Evolutionary conservation across 2,797 vertebrate genomes (phyloP).

Genomic region (Smutsia gigantea): DNA sequence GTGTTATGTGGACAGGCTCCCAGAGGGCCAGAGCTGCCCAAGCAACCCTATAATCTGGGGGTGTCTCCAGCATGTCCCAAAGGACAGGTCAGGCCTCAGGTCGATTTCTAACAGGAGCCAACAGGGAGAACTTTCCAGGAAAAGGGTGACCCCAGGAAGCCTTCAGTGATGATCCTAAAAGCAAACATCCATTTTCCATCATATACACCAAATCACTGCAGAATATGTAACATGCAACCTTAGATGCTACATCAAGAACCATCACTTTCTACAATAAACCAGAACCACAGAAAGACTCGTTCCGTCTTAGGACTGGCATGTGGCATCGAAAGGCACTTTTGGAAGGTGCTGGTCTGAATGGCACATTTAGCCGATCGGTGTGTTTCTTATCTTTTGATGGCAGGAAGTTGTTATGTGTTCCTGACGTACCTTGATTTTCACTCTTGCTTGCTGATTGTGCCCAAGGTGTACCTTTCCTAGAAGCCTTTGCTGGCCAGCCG

Average conservation of each 20-base stretch:
- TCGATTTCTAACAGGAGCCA: background rate
- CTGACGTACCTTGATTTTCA: background rate
- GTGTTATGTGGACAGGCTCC: background rate
- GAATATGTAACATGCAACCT: slow-evolving; percentile 65
- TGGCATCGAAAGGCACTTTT: slow-evolving; percentile 73
- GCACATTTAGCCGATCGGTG: slow-evolving; percentile 39
- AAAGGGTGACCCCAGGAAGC: background rate
- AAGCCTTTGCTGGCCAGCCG: background rate
- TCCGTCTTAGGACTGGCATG: slow-evolving; percentile 72
- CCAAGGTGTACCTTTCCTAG: background rate
- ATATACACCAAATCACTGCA: slow-evolving; percentile 37
- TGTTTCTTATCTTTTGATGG: slow-evolving; percentile 52
- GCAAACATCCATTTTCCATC: slow-evolving; percentile 59
- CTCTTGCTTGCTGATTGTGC: background rate
- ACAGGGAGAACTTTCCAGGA: background rate
- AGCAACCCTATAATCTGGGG: no score
- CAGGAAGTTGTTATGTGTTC: background rate
- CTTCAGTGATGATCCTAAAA: slow-evolving; percentile 70
- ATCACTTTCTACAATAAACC: slow-evolving; percentile 74
- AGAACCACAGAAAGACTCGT: slow-evolving; percentile 58
- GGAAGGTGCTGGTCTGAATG: slow-evolving; percentile 47
- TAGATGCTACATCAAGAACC: slow-evolving; percentile 76
- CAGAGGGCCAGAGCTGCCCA: rapidly evolving
- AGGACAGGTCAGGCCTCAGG: background rate
- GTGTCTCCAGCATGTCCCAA: background rate